A percentile compares a stretch with the other conserved stretches of the same genome.
These are phyloP conservation scores for Hemibagrus guttatus DNA, from an alignment of 2,797 vertebrate species.

Conservation along the genomic window DNA sequence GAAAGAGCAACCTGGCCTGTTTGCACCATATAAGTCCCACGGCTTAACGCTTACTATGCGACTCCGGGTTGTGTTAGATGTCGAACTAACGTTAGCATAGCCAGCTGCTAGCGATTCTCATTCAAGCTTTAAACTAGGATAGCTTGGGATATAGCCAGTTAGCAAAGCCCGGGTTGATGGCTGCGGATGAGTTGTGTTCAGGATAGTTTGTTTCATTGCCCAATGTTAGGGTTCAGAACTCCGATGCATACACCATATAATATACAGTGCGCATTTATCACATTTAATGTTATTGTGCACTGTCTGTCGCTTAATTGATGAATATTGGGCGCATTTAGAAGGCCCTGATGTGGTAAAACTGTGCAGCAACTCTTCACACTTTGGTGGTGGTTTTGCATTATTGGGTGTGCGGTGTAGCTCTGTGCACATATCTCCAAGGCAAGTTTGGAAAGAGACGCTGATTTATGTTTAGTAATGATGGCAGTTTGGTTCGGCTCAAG, in stretches of 20 bases:
- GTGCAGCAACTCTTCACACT: background rate
- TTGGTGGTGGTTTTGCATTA: background rate
- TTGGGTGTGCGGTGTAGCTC: background rate
- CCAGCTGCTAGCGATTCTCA: background rate
- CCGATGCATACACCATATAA: background rate
- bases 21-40: background rate
- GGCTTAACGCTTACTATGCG: background rate
- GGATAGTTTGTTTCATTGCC: too few species aligned
- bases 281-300: background rate
- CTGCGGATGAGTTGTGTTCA: background rate
- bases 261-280: background rate
- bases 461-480: slow-evolving; percentile 73
- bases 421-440: background rate
- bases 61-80: background rate
- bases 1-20: background rate
- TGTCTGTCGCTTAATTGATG: background rate
- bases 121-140: background rate
- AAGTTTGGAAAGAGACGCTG: background rate
- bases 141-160: background rate
- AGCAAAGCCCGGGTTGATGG: background rate
- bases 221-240: background rate
- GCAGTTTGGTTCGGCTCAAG: slow-evolving; percentile 85
- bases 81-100: background rate
- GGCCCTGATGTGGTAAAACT: background rate
- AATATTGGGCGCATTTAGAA: background rate